phyloP scores from a whole-genome alignment of 2,797 vertebrate genomes.

The Melanotaenia nigrans region DNA sequence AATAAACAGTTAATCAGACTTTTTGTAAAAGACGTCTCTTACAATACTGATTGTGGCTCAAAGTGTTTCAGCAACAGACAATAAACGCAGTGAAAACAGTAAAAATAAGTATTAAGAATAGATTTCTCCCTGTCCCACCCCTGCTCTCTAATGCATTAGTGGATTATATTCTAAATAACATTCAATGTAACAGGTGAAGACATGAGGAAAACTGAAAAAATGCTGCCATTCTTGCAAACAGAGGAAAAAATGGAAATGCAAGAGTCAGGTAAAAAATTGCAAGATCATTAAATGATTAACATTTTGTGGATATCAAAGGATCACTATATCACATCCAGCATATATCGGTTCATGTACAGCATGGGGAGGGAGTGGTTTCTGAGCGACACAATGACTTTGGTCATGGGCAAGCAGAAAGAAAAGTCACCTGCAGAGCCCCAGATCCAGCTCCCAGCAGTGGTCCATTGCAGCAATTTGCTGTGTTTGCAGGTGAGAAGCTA shows the following conservation, averaged over 20 bases:
- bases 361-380: not conserved
- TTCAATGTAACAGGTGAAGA: too few species aligned
- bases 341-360: conserved; percentile 5
- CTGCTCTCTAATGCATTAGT: not conserved
- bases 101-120: not conserved
- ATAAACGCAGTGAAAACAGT: not conserved
- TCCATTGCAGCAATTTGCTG: conserved; percentile 26
- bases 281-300: not conserved
- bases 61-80: too few species aligned
- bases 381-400: not conserved
- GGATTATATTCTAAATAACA: too few species aligned
- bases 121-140: too few species aligned
- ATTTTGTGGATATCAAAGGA: too few species aligned
- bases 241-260: too few species aligned
- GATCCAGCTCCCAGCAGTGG: conserved; percentile 10
- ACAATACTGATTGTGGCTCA: not conserved
- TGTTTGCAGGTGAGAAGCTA: conserved; percentile 7
- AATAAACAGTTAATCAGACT: not conserved
- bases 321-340: not conserved
- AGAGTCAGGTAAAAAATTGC: not conserved
- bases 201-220: too few species aligned
- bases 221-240: too few species aligned
- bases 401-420: conserved; percentile 2
- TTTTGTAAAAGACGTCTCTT: not conserved
- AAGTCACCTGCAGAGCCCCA: not conserved